Base-by-base conservation (phyloP, 2,888 invertebrate species). In the Tricholauxania praeusta region DNA sequence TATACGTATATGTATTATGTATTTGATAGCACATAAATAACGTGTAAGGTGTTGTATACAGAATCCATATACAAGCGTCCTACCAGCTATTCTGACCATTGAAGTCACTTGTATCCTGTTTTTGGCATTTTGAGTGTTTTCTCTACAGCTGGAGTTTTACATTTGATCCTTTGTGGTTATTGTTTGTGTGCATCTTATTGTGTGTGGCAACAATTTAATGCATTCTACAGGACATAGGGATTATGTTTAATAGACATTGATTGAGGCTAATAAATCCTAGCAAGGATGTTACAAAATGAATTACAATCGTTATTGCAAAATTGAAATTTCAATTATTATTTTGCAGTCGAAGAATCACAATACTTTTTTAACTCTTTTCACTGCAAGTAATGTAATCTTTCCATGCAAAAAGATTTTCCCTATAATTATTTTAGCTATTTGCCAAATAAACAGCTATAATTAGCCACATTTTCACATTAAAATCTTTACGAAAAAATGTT, bases 111-210 rank as follows among this genome's bases (percentile, higher is more conserved):
- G n/a, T 12, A 57, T 57, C 6, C 22, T 57, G 12, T 67, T 67
- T 67, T 57, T 67, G 57, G 67, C 67, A 67, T 55, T 67, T 67
- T 67, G 67, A 67, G 67, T 49, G 59, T 39, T 68, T 49, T 59
- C 68, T 32, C 39, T 39, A 39, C 39, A 59, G 22, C 22, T 65
- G 59, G 8, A 60, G 59, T 60, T 28, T 39, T 39, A 60, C 57
- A 59, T 19, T 17, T 49, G 15, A 47, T 39, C 47, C 53, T 67
- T 22, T 68, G 68, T 59, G 68, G 68, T 66, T 64, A 64, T 19
- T 48, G 49, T 67, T 53, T 14, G 2, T 17, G 3, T 19, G 55
- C 39, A 55, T 55, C 19, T 28, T 39, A 28, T 55, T 28, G 28
- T 66, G 55, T 67, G 67, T 55, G 48, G 28, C 47, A 48, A 59